These are phyloP conservation scores for Notodonta dromedarius DNA, from an alignment of 2,888 invertebrate species.

Conservation along the genomic window DNA sequence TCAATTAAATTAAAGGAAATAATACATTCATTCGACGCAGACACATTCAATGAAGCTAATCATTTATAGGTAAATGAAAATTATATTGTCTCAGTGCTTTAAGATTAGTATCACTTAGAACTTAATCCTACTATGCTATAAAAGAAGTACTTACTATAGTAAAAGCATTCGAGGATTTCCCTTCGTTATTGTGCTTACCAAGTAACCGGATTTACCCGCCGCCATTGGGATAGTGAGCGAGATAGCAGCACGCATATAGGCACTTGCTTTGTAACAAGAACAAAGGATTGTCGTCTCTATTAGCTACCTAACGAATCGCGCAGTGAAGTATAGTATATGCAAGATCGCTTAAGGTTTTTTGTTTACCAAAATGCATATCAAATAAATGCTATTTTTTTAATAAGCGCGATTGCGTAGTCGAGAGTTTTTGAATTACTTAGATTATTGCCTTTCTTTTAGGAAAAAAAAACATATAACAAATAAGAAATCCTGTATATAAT, in stretches of 20 bases:
- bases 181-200: slow-evolving; percentile 40
- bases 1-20: too few relatives aligned
- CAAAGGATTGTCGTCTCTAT: slow-evolving; percentile 76
- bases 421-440: too few relatives aligned
- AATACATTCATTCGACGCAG: too few relatives aligned
- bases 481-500: too few relatives aligned
- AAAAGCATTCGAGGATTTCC: slow-evolving; percentile 42
- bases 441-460: too few relatives aligned
- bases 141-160: slow-evolving; percentile 36
- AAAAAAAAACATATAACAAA: too few relatives aligned
- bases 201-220: slow-evolving; percentile 38
- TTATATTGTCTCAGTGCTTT: slow-evolving; percentile 12
- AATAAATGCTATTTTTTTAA: too few relatives aligned
- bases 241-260: slow-evolving; percentile 48
- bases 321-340: slow-evolving; percentile 48
- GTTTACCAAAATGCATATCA: not conserved
- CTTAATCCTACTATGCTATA: slow-evolving; percentile 30
- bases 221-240: slow-evolving; percentile 52
- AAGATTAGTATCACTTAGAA: slow-evolving; percentile 26
- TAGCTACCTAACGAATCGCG: slow-evolving; percentile 66
- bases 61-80: not conserved
- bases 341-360: slow-evolving; percentile 15
- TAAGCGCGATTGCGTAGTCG: too few relatives aligned
- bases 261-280: slow-evolving; percentile 69
- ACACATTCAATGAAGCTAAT: not conserved